Conservation (phyloP, 2,113 vertebrate genomes). For the Pteruthius melanotis region DNA sequence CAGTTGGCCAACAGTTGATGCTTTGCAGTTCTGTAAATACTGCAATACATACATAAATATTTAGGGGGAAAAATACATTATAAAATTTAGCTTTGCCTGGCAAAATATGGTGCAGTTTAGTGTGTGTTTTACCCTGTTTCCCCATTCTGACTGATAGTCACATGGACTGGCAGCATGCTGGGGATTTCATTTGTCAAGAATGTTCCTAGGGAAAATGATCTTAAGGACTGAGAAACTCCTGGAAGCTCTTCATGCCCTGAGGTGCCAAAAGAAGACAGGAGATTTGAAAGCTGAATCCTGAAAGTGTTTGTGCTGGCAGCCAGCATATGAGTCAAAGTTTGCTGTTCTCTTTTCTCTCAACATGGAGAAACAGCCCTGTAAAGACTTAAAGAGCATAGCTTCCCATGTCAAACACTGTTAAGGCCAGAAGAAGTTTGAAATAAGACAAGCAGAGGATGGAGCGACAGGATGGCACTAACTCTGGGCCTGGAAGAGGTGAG, state of each 20-base stretch:
- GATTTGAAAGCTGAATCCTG: not conserved
- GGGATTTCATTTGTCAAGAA: not conserved
- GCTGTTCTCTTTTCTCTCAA: not conserved
- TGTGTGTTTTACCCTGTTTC: not conserved
- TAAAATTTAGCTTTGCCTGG: not conserved
- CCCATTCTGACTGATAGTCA: not conserved
- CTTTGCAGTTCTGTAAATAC: not conserved
- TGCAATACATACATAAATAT: not conserved
- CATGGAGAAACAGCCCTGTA: not conserved
- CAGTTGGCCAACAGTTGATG: not conserved
- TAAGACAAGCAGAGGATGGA: not conserved
- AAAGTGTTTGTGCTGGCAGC: not conserved
- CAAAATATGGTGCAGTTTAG: not conserved
- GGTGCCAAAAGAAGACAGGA: not conserved
- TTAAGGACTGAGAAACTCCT: not conserved
- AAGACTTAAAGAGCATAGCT: not conserved
- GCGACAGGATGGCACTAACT: not conserved
- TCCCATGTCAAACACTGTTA: not conserved
- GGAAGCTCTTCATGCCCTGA: not conserved
- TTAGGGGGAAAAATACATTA: not conserved
- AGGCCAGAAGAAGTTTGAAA: not conserved
- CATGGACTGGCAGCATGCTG: not conserved
- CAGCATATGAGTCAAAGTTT: not conserved
- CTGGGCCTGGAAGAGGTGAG: not conserved
- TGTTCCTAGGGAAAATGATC: not conserved